Conservation (phyloP, 2,797 vertebrate genomes). For the Paedocypris micromegethes region DNA sequence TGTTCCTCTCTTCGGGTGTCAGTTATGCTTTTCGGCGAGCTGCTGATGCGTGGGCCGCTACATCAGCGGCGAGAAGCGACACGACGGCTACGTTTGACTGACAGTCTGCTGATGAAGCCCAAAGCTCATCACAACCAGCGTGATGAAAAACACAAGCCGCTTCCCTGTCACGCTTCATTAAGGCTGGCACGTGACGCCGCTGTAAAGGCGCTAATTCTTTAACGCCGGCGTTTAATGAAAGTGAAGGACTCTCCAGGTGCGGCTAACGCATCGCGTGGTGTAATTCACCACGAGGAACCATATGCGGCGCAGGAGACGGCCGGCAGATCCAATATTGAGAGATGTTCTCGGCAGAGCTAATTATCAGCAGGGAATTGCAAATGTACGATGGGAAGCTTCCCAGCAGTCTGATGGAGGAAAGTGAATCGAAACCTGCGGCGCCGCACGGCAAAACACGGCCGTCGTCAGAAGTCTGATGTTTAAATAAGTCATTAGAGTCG, state of each 20-base stretch:
- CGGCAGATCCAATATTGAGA: conserved; percentile 53
- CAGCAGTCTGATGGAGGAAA: conserved; percentile 17
- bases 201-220: conserved; percentile 71
- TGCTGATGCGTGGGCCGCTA: conserved; percentile 11
- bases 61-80: conserved; percentile 19
- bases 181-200: conserved; percentile 55
- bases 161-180: conserved; percentile 66
- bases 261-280: conserved; percentile 61
- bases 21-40: conserved; percentile 25
- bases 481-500: conserved; percentile 46
- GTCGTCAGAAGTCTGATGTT: conserved; percentile 25
- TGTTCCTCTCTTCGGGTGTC: conserved; percentile 22
- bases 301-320: conserved; percentile 43
- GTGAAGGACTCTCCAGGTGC: conserved; percentile 66
- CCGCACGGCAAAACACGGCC: conserved; percentile 2
- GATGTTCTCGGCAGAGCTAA: conserved; percentile 37
- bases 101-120: conserved; percentile 44
- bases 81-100: conserved; percentile 35
- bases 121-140: conserved; percentile 49
- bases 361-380: conserved; percentile 57
- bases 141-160: conserved; percentile 44
- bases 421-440: conserved; percentile 23
- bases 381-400: conserved; percentile 27
- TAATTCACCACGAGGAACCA: conserved; percentile 58
- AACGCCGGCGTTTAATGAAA: conserved; percentile 81